Evolutionary conservation across 2,797 vertebrate species (phyloP), one percentile per base, ranked within the genome.

Genomic region (Sebastes trivittatus): DNA sequence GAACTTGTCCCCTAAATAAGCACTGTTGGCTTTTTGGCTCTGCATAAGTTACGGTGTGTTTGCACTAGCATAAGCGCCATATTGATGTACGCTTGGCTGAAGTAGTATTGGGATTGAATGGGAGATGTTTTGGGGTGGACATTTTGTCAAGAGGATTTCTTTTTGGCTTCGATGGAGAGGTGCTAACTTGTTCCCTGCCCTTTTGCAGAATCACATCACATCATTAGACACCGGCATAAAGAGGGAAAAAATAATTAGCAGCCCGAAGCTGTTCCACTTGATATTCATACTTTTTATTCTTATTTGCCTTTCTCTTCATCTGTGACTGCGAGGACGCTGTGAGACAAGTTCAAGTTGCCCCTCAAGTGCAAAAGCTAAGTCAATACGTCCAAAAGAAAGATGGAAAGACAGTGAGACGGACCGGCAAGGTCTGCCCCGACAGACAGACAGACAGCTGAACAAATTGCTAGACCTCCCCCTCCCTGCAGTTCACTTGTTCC

Each of bases 401-500:
- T 73, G 77, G 75, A 79, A 80, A 69, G 74, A 82, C 79, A 75
- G 74, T 79, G 49, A 82, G 79, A 88, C 29, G 54, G 66, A 89
- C 72, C 42, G 77, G 69, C 81, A 71, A 82, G 73, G 68, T 84
- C 83, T 77, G 71, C 62, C 75, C 64, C 14, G 72, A 92, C 80
- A 83, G 84, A 90, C 77, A 88, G 72, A 93, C 84, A 91, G 91
- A 92, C 93, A 93, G 93, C 91, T 94, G 92, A 92, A 94, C 94
- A 95, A 95, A 95, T 95, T 94, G 92, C 81, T 73, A 91, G 84
- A 87, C 87, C 91, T 87, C 90, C 92, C 90, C 91, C 92, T 94
- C 90, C 90, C 86, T 73, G 85, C 87, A 87, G 83, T 89, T 92
- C 90, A 88, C 91, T 95, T 94, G 93, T 94, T 92, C 87, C 72